Base-by-base conservation (phyloP, 2,113 vertebrate species). In the Apodemus speciosus region DNA sequence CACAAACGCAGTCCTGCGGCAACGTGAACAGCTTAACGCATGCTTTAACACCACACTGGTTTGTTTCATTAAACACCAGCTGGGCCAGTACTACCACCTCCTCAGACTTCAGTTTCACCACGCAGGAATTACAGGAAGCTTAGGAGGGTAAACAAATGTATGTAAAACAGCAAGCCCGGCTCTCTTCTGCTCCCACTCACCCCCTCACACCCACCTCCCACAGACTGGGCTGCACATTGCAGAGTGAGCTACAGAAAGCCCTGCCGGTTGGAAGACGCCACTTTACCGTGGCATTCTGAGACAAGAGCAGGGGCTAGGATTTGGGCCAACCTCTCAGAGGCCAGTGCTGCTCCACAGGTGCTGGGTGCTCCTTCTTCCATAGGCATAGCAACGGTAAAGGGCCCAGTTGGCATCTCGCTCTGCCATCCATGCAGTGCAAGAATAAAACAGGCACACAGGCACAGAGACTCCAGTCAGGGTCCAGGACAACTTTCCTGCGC, bases 231-330 rank as follows among this genome's bases (percentile, higher is more conserved):
- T 14, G 4, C 14, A 20, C 0, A 23, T 15, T 1, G 0, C 20
- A 1, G 1, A 0, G 30, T n/a, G 32, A 21, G 73, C 72, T n/a
- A 46, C 6, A 75, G 73, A 66, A 40, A 71, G 15, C 35, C n/a
- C 8, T 9, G 51, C 0, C 0, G 11, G 11, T 25, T 16, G 15
- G 76, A 9, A 5, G 30, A 21, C 1, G 9, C 32, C 35, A 46
- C 46, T n/a, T n/a, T 13, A 14, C 20, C 3, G 0, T 7, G 1
- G 16, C n/a, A 1, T 35, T 2, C 38, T 21, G 66, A 32, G 35
- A 56, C 10, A 1, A 40, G n/a, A 15, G 43, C 87, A 69, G 9
- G 5, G n/a, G 32, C 40, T 4, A 20, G 66, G 23, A n/a, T 64
- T 6, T 4, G 10, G 23, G 18, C 64, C 9, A n/a, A 69, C 40